Percentiles rank a stretch among this genome's conserved stretches.
Conservation (phyloP, 2,797 vertebrate genomes). For the Amniataba percoides region DNA sequence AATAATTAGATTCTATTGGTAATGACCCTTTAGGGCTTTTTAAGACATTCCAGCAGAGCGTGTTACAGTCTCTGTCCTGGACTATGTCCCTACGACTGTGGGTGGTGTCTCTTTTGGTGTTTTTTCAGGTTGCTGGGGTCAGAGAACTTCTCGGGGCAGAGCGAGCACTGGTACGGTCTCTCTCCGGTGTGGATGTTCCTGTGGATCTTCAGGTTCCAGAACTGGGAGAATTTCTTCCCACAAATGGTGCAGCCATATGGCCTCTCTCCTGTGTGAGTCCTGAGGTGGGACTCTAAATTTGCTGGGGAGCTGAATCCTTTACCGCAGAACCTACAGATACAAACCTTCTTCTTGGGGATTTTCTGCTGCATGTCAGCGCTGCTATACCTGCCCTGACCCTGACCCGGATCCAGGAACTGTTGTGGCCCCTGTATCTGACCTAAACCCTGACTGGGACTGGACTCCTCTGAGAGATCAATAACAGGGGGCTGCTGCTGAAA, state of each 20-base stretch:
- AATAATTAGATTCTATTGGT: background rate
- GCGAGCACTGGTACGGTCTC: constrained; percentile 73
- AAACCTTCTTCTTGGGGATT: constrained; percentile 55
- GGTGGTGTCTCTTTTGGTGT: constrained; percentile 79
- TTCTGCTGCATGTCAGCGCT: constrained; percentile 20
- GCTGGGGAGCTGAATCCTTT: constrained; percentile 74
- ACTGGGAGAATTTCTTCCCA: constrained; percentile 81
- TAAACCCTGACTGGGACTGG: constrained; percentile 25
- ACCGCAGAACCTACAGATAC: constrained; percentile 73
- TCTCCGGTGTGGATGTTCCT: constrained; percentile 80
- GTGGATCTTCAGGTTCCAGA: constrained; percentile 83
- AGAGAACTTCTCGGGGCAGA: constrained; percentile 76
- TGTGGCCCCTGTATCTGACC: constrained; percentile 37
- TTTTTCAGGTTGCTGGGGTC: constrained; percentile 83
- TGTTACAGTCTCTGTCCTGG: background rate
- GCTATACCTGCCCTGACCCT: constrained; percentile 11
- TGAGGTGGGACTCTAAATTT: constrained; percentile 77
- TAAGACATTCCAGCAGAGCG: background rate
- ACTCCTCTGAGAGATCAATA: constrained; percentile 61
- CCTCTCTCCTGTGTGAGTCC: constrained; percentile 79
- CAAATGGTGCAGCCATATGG: constrained; percentile 76
- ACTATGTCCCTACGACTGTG: constrained; percentile 9
- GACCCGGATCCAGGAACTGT: constrained; percentile 15
- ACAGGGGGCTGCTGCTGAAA: constrained; percentile 44
- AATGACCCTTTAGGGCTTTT: background rate